Evolutionary conservation across 2,113 vertebrate species (phyloP).

Genomic region (Lontra canadensis): DNA sequence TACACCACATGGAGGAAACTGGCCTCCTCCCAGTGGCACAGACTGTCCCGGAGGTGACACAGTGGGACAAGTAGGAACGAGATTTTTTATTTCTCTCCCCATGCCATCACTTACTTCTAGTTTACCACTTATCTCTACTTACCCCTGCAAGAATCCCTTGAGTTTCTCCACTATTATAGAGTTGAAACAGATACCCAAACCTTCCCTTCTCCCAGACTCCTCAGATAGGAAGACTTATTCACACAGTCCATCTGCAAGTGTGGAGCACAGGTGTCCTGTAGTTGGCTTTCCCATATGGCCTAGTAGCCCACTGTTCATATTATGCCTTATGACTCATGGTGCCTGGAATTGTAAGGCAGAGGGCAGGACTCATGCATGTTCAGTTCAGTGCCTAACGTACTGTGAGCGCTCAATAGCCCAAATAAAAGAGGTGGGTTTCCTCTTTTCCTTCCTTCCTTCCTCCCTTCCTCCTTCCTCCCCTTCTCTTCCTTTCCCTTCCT

Average conservation of each 20-base stretch:
- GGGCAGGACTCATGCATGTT: background rate
- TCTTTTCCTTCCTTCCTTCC: background rate
- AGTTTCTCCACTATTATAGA: background rate
- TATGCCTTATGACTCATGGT: background rate
- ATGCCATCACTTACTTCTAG: background rate
- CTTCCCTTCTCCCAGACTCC: background rate
- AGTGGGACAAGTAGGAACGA: background rate
- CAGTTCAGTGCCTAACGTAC: background rate
- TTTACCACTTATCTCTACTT: background rate
- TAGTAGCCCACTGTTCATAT: background rate
- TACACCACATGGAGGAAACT: background rate
- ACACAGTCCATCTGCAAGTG: background rate
- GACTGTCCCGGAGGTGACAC: background rate
- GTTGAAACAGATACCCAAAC: background rate
- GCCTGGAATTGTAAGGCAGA: background rate
- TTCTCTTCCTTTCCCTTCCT: background rate
- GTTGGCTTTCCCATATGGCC: background rate
- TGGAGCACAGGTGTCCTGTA: background rate
- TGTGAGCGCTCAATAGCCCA: background rate
- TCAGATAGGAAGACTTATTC: background rate
- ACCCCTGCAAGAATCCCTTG: background rate
- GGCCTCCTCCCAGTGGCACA: background rate
- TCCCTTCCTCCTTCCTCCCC: no score
- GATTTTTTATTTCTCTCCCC: background rate
- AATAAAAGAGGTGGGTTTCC: background rate